These are phyloP conservation scores for Fabriciana adippe DNA, from an alignment of 2,888 invertebrate species.

Conservation along the genomic window DNA sequence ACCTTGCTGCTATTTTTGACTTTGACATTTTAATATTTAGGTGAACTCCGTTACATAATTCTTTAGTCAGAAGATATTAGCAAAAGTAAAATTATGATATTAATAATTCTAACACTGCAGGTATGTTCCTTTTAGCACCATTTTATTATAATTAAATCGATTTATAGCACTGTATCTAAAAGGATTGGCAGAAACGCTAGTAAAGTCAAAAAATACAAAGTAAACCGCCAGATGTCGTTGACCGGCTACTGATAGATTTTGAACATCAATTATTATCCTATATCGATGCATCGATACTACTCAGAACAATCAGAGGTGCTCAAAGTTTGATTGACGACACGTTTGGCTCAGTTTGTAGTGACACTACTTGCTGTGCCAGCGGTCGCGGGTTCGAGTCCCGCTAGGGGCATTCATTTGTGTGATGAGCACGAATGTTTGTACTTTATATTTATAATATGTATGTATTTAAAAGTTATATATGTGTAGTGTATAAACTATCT, in stretches of 20 bases:
- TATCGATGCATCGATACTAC: slow-evolving; percentile 5
- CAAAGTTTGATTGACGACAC: too few relatives aligned
- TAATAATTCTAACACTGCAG: background rate
- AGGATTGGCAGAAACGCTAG: background rate
- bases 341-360: too few relatives aligned
- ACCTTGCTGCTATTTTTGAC: too few relatives aligned
- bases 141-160: slow-evolving; percentile 9
- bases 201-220: slow-evolving; percentile 16
- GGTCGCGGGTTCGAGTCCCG: too few relatives aligned
- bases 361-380: too few relatives aligned
- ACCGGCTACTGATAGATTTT: slow-evolving; percentile 43
- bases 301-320: background rate
- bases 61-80: background rate
- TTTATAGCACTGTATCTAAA: slow-evolving; percentile 16
- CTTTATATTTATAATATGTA: too few relatives aligned
- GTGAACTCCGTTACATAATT: too few relatives aligned
- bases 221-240: slow-evolving; percentile 29
- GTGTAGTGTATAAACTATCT: too few relatives aligned
- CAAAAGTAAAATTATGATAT: background rate
- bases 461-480: too few relatives aligned
- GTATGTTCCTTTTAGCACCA: background rate
- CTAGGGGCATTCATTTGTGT: too few relatives aligned
- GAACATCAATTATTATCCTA: slow-evolving; percentile 28
- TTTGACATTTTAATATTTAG: too few relatives aligned
- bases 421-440: too few relatives aligned